A percentile compares a stretch with the other conserved stretches of the same genome.
Conservation (phyloP, 2,113 vertebrate genomes). For the Ascaphus truei region DNA sequence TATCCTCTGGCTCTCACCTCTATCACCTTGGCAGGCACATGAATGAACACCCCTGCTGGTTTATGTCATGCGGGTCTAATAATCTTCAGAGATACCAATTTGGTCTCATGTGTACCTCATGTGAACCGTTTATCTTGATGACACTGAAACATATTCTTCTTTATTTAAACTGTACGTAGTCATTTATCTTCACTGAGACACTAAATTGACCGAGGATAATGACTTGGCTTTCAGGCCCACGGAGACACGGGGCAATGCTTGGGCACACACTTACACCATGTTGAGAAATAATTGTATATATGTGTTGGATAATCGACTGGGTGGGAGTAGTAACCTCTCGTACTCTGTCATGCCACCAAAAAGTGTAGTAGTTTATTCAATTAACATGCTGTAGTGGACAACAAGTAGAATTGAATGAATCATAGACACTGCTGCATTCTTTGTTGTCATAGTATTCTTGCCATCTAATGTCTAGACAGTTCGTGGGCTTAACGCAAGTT, state of each 20-base stretch:
- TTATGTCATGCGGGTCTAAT: too few species aligned
- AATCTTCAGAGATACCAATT: not conserved
- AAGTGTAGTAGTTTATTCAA: too few species aligned
- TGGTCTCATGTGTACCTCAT: not conserved
- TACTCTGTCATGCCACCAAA: too few species aligned
- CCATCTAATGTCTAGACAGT: too few species aligned
- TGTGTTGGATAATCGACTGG: not conserved
- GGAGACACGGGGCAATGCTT: not conserved
- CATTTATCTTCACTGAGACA: not conserved
- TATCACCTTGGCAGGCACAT: not conserved
- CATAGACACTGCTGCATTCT: too few species aligned
- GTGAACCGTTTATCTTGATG: not conserved
- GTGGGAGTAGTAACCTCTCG: not conserved
- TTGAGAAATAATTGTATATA: not conserved
- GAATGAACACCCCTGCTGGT: too few species aligned
- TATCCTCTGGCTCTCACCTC: too few species aligned
- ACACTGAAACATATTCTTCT: not conserved
- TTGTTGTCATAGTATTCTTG: too few species aligned
- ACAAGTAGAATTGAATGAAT: too few species aligned
- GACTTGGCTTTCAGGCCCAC: not conserved
- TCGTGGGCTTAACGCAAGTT: too few species aligned
- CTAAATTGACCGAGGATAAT: not conserved
- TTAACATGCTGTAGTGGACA: too few species aligned
- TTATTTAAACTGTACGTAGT: not conserved
- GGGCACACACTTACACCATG: not conserved